These are phyloP conservation scores for Ecliptopera silaceata DNA, from an alignment of 2,888 invertebrate genomes.

Conservation along the genomic window DNA sequence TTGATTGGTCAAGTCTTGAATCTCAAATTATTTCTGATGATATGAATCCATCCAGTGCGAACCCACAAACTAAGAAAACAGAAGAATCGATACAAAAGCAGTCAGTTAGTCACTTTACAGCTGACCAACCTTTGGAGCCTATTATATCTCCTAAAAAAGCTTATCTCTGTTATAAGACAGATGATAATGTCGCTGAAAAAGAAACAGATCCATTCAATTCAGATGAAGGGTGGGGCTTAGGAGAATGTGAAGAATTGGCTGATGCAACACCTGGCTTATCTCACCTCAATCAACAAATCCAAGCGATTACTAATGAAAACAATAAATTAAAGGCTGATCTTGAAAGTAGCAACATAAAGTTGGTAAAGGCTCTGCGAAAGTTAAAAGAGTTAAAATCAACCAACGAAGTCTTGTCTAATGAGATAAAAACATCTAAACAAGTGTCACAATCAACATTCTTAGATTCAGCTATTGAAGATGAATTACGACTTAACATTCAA, in stretches of 20 bases:
- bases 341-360: conserved; percentile 86
- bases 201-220: conserved; percentile 70
- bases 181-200: conserved; percentile 41
- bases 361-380: conserved; percentile 91
- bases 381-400: conserved; percentile 91
- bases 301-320: conserved; percentile 82
- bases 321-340: conserved; percentile 84
- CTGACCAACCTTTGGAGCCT: conserved; percentile 53
- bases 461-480: conserved; percentile 91
- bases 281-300: conserved; percentile 83
- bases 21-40: conserved; percentile 69
- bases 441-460: conserved; percentile 84
- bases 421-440: conserved; percentile 79
- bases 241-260: conserved; percentile 57
- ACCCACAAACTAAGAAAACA: conserved; percentile 35
- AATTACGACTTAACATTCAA: conserved; percentile 87
- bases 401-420: conserved; percentile 83
- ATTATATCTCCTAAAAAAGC: conserved; percentile 79
- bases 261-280: conserved; percentile 71
- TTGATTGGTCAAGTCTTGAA: conserved; percentile 62
- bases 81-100: conserved; percentile 48
- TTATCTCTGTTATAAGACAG: conserved; percentile 76
- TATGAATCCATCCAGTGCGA: conserved; percentile 32
- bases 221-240: conserved; percentile 76
- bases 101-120: conserved; percentile 32